These are phyloP conservation scores for Xenopus petersii DNA, from an alignment of 2,797 vertebrate species.

Conservation along the genomic window DNA sequence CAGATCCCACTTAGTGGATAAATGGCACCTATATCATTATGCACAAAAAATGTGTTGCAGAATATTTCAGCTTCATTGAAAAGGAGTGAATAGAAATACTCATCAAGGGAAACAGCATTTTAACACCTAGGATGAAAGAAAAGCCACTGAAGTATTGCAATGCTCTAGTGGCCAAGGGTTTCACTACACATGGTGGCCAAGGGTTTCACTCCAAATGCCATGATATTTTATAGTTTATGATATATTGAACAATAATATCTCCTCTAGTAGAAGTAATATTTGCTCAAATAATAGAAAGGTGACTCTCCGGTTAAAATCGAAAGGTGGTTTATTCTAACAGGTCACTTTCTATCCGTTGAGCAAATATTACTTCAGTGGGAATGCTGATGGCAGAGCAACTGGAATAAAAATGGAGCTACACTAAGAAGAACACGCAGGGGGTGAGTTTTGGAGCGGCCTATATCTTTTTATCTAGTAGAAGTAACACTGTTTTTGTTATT, in stretches of 20 bases:
- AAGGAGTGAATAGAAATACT: background rate
- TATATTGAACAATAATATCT: background rate
- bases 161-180: background rate
- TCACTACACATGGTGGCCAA: background rate
- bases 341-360: no score
- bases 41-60: background rate
- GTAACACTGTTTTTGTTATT: no score
- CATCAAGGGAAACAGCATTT: background rate
- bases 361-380: no score
- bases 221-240: background rate
- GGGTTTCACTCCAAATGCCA: background rate
- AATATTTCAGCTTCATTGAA: constrained; percentile 3
- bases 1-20: background rate
- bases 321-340: no score
- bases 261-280: no score
- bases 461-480: no score
- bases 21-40: constrained; percentile 1
- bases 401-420: no score
- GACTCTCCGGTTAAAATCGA: no score
- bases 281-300: no score
- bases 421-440: no score
- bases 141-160: background rate
- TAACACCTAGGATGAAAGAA: background rate
- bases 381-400: no score
- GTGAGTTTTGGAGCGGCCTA: no score